Base-by-base conservation (phyloP, 2,113 vertebrate genomes). In the Callocephalon fimbriatum region DNA sequence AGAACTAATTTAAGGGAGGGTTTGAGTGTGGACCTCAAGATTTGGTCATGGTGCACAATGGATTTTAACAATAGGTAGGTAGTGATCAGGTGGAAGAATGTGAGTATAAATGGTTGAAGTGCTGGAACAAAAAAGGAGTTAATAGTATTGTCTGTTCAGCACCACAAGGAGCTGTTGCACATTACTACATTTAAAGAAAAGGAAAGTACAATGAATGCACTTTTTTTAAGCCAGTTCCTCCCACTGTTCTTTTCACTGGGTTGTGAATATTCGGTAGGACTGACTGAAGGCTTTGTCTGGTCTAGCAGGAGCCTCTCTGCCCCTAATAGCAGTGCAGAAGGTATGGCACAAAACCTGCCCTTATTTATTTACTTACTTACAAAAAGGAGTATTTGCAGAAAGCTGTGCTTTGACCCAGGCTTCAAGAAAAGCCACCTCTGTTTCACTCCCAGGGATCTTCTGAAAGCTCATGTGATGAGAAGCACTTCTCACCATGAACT, bases 231-330 rank as follows among this genome's bases (percentile, higher is more conserved):
- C 80, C 50, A 51, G n/a, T 95, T 96, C 75, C 47, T 94, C 93
- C 97, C 86, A 86, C 92, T 47, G 90, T 88, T 97, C 92, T 90
- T 95, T 97, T 97, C 84, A 95, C 42, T 88, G 92, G 68, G 66
- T 86, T 81, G 88, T 75, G 89, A 91, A 83, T 95, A 86, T 96
- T 94, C 68, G 54, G 83, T 72, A 68, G 88, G 73, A 40, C 74
- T 74, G 72, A 63, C 87, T 88, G 53, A 80, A 93, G 86, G 86
- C 81, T 96, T 96, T 87, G 72, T 93, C 87, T 87, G 59, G 7
- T 95, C 51, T 94, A 65, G 59, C 72, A 88, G 94, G 84, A 95
- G 53, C 84, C 86, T 82, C 72, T 82, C 1, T 7, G 81, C 72
- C 92, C 62, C 81, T 89, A 83, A 90, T 86, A 31, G 79, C 73